phyloP scores from a whole-genome alignment of 2,797 vertebrate genomes.

The Cossypha dichroa region DNA sequence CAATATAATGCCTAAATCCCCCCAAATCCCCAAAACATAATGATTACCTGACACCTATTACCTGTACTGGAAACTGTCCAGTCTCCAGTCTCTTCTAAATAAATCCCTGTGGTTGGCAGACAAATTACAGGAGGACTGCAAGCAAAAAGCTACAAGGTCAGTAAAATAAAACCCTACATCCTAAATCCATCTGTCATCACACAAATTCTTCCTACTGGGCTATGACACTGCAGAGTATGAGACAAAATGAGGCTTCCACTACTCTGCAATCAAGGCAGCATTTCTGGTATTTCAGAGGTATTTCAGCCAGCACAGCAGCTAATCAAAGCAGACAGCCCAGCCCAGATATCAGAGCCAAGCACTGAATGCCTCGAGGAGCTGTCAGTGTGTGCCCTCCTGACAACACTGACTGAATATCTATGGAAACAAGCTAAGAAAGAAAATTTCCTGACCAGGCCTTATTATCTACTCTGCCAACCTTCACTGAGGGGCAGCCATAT shows the following conservation, averaged over 20 bases:
- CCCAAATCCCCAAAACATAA: background rate
- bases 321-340: slow-evolving; percentile 43
- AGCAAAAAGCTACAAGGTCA: slow-evolving; percentile 11
- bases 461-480: background rate
- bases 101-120: background rate
- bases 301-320: slow-evolving; percentile 35
- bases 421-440: slow-evolving; percentile 14
- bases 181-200: slow-evolving; percentile 32
- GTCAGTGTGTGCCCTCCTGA: slow-evolving; percentile 4
- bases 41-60: background rate
- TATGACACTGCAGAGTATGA: slow-evolving; percentile 21
- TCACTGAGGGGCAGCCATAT: background rate
- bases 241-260: slow-evolving; percentile 20
- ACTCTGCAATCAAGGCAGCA: background rate
- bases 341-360: slow-evolving; percentile 48
- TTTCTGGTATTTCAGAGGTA: slow-evolving; percentile 25
- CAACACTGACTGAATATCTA: slow-evolving; percentile 5
- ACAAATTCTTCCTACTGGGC: background rate
- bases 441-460: slow-evolving; percentile 28
- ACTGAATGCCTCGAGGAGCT: slow-evolving; percentile 30
- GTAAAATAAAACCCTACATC: slow-evolving; percentile 1
- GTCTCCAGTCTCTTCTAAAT: background rate
- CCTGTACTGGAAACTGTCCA: background rate
- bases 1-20: background rate
- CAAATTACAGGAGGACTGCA: background rate